phyloP scores from a whole-genome alignment of 2,888 invertebrate species.

The Pyrrhia umbra region DNA sequence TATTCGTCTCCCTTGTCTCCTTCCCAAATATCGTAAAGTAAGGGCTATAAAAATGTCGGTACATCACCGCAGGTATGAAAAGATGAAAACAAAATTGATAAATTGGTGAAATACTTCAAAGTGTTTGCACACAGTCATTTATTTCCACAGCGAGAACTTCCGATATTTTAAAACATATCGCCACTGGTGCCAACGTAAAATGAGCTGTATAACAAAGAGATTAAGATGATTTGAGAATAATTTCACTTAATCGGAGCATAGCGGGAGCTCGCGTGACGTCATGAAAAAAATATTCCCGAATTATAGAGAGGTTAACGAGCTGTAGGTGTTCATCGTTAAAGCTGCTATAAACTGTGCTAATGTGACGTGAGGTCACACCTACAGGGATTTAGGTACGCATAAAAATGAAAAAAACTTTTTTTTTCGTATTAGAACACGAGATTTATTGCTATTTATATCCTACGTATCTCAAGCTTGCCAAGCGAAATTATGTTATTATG shows the following conservation, averaged over 20 bases:
- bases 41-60: constrained; percentile 56
- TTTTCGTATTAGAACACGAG: constrained; percentile 24
- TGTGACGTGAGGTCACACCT: constrained; percentile 76
- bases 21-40: constrained; percentile 53
- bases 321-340: constrained; percentile 80
- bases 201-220: constrained; percentile 61
- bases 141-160: constrained; percentile 64
- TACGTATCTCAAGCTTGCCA: background rate
- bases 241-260: constrained; percentile 67
- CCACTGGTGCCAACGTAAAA: constrained; percentile 51
- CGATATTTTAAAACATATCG: constrained; percentile 70
- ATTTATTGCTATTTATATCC: background rate
- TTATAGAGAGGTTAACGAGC: constrained; percentile 82
- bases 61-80: constrained; percentile 57
- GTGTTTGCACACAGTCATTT: constrained; percentile 72
- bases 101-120: constrained; percentile 69
- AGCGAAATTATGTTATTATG: constrained; percentile 50
- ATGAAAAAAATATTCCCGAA: constrained; percentile 75
- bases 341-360: constrained; percentile 79
- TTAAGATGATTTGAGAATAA: constrained; percentile 67
- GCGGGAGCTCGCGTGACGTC: constrained; percentile 70
- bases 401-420: constrained; percentile 56
- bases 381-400: constrained; percentile 63
- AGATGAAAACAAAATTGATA: constrained; percentile 65
- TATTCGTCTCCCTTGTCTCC: constrained; percentile 68